Evolutionary conservation across 2,888 invertebrate species (phyloP).

Genomic region (Stenchaetothrips biformis): DNA sequence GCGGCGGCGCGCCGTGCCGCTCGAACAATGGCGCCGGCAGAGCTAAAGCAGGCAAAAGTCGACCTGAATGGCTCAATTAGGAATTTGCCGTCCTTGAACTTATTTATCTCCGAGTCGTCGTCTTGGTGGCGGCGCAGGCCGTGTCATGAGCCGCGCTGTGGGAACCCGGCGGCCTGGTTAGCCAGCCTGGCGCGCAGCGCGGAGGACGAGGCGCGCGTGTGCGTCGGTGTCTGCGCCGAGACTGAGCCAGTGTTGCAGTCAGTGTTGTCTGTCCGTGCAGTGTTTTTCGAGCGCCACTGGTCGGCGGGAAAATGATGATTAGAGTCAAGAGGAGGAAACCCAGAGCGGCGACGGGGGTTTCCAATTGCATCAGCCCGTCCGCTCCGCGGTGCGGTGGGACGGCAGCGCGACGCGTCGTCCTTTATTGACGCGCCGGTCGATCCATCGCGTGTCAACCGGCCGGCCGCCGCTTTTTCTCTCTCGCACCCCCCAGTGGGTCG

Average conservation of each 20-base stretch:
- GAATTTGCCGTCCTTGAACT: constrained; percentile 1
- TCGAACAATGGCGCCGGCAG: neutral
- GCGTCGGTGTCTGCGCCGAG: too few species aligned
- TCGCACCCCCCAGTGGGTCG: too few species aligned
- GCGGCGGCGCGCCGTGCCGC: neutral
- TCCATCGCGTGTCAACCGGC: too few species aligned
- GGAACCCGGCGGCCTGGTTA: too few species aligned
- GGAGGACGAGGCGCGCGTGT: too few species aligned
- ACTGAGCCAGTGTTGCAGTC: neutral
- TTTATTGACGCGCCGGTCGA: too few species aligned
- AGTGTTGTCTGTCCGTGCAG: neutral
- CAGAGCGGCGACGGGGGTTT: neutral
- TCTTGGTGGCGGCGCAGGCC: neutral
- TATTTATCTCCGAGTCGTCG: neutral
- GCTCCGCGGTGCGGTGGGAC: too few species aligned
- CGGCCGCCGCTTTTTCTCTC: too few species aligned
- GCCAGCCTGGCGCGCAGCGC: too few species aligned
- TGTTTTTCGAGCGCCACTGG: neutral
- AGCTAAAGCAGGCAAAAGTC: neutral
- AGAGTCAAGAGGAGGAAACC: neutral
- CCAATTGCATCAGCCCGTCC: neutral
- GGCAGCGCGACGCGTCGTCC: too few species aligned
- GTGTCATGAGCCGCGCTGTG: neutral
- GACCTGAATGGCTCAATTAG: constrained; percentile 21
- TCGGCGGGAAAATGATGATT: neutral